These are phyloP conservation scores for Linurgus olivaceus DNA, from an alignment of 2,797 vertebrate species.

Conservation along the genomic window DNA sequence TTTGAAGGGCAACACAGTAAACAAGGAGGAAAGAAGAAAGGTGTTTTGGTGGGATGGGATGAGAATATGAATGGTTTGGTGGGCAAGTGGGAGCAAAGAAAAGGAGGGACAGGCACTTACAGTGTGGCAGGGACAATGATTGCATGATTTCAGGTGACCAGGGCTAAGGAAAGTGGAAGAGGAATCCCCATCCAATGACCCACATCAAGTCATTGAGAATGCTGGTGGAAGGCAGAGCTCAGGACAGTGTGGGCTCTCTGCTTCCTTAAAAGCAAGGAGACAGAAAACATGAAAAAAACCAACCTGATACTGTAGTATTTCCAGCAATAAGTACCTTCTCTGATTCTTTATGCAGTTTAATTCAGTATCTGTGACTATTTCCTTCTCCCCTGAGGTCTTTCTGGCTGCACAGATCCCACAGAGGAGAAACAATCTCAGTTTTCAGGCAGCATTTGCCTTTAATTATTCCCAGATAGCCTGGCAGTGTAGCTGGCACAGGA, in stretches of 20 bases:
- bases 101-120: background rate
- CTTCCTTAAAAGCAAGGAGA: background rate
- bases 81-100: background rate
- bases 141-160: background rate
- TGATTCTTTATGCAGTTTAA: background rate
- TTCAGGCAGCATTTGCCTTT: background rate
- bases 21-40: background rate
- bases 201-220: background rate
- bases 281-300: background rate
- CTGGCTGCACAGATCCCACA: background rate
- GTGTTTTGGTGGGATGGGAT: background rate
- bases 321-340: background rate
- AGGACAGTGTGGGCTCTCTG: background rate
- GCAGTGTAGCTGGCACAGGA: background rate
- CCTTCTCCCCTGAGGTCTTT: background rate
- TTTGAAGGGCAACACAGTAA: background rate
- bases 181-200: background rate
- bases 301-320: background rate
- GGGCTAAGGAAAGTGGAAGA: background rate
- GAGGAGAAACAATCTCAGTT: background rate
- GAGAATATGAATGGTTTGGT: background rate
- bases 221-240: background rate
- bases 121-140: background rate
- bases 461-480: background rate
- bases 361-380: conserved; percentile 1